Percentiles rank a stretch among this genome's conserved stretches.
Evolutionary conservation across 35 echinoderm and acorn worm species (phyloP).

Genomic region (Heliocidaris erythrogramma): DNA sequence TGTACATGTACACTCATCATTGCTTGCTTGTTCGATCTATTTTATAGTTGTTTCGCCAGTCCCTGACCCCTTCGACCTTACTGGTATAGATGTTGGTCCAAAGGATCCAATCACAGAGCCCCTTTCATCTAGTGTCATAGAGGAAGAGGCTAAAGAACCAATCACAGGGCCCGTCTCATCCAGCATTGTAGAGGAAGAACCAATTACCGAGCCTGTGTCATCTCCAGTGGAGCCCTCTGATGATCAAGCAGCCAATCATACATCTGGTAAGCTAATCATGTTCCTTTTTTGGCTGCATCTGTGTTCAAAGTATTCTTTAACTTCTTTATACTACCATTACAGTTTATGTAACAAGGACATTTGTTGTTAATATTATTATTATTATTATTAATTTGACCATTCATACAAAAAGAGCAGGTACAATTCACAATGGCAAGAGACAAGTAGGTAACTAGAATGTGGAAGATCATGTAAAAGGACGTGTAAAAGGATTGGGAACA

Average conservation of each 20-base stretch:
- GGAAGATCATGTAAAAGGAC: too few relatives aligned
- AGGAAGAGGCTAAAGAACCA: neutral
- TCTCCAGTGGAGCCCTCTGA: neutral
- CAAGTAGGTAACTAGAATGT: too few relatives aligned
- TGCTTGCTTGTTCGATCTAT: neutral
- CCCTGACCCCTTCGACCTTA: constrained; percentile 24
- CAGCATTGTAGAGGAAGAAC: neutral
- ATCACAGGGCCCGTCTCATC: neutral
- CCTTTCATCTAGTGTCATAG: neutral
- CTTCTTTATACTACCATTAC: too few relatives aligned
- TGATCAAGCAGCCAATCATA: constrained; percentile 10
- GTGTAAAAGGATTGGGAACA: too few relatives aligned
- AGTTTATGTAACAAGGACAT: neutral
- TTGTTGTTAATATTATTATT: too few relatives aligned
- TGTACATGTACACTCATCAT: neutral
- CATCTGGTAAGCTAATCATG: neutral
- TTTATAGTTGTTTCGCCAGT: neutral
- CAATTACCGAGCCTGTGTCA: constrained; percentile 27
- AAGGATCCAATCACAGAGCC: neutral
- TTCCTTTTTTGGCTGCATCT: neutral
- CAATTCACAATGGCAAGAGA: too few relatives aligned
- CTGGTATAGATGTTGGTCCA: neutral
- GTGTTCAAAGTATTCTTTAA: too few relatives aligned
- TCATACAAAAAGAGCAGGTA: too few relatives aligned
- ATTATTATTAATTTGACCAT: too few relatives aligned